Evolutionary conservation across 2,797 vertebrate species (phyloP), one percentile per base, ranked within the genome.

Genomic region (Mustela erminea): DNA sequence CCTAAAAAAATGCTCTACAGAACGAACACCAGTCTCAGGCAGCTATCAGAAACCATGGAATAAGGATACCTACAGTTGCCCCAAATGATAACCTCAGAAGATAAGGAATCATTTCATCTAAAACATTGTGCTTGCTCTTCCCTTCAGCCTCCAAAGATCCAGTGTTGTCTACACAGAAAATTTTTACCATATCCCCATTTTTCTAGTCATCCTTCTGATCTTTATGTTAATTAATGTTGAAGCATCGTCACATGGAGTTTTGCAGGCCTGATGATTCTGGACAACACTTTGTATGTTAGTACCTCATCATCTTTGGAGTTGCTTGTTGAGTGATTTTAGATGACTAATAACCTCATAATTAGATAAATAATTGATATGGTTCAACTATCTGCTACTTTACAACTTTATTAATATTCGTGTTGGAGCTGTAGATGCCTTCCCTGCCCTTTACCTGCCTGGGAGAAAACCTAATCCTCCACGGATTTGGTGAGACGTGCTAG

Each of bases 281-380:
- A 88, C 93, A 93, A 90, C 43, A 66, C 29, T 97, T 95, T 74
- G 38, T 75, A 70, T 92, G n/a, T 95, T 93, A 92, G 83, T 68
- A 95, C 81, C 68, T 95, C 81, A 66, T 29, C 54, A 49, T 96
- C 90, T 95, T 81, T 82, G 54, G 88, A 90, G 93, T 95, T 96
- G 62, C 80, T 90, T 2, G 7, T 87, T 49, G 97, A 97, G 77
- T 96, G 97, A 97, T 93, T 97, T 96, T 95, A 93, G 93, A 96
- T 95, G 85, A 90, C 75, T 97, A 92, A 95, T 95, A 97, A 94
- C 66, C 52, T 91, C 83, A 29, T 97, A 97, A 97, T 97, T 96
- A 95, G 94, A 97, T 97, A 96, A 98, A 97, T 98, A 97, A 98
- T 97, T 97, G 86, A 97, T 97, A 95, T 87, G 60, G 87, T 81